phyloP scores from a whole-genome alignment of 2,797 vertebrate genomes.

The Chaunax sp. region DNA sequence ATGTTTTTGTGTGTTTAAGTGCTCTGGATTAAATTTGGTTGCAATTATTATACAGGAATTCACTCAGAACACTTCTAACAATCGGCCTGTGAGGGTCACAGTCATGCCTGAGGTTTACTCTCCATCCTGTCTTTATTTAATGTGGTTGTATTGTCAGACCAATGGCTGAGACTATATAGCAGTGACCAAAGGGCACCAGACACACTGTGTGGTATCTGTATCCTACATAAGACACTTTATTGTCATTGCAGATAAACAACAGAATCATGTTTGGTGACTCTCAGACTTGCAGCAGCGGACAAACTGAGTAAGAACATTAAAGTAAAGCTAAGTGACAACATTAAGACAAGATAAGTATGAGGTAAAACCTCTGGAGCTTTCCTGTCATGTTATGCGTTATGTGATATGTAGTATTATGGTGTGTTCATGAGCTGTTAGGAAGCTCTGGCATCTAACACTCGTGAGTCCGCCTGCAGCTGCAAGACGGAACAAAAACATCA shows the following conservation, averaged over 20 bases:
- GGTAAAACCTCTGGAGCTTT: not conserved
- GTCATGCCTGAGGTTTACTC: conserved; percentile 39
- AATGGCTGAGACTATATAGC: conserved; percentile 27
- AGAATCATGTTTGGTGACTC: too few relatives aligned
- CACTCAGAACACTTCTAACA: conserved; percentile 10
- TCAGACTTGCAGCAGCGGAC: too few relatives aligned
- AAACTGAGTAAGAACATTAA: too few relatives aligned
- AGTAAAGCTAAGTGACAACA: too few relatives aligned
- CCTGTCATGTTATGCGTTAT: too few relatives aligned
- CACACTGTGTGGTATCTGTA: not conserved
- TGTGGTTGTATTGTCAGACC: conserved; percentile 45
- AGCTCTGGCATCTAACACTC: not conserved
- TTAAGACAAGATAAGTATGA: too few relatives aligned
- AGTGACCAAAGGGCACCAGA: conserved; percentile 23
- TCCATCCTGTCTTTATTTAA: conserved; percentile 44
- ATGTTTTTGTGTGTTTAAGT: not conserved
- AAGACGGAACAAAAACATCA: not conserved
- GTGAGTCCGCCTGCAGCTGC: not conserved
- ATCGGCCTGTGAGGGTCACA: conserved; percentile 22
- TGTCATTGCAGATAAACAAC: too few relatives aligned
- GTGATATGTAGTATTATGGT: not conserved
- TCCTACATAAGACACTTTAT: too few relatives aligned
- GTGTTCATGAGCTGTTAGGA: not conserved
- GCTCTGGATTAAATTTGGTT: not conserved
- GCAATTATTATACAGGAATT: conserved; percentile 8